Evolutionary conservation across 2,113 vertebrate species (phyloP), one percentile per base, ranked within the genome.

Genomic region (Sminthopsis crassicaudata): DNA sequence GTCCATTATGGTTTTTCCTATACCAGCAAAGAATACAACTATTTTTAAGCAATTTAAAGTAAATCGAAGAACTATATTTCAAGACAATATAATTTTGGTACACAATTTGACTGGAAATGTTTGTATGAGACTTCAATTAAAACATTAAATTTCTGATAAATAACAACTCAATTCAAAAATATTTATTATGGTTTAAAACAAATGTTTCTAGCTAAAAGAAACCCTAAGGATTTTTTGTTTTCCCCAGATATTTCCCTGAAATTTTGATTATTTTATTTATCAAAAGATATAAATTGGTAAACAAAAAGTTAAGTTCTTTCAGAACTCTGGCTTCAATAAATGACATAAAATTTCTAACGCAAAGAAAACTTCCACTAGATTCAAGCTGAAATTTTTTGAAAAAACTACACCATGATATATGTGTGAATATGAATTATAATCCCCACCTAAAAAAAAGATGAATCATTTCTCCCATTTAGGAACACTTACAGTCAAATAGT

Each of bases 21-120:
- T 95, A 98, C 98, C 98, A 98, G 98, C 97, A 99, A 98, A 99
- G 97, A 98, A 98, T 97, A 98, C 91, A 99, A 97, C 98, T 98
- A 98, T 97, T 98, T 98, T 98, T 93, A 98, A 98, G 98, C 97
- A 98, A 97, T 93, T 96, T 97, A 97, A 96, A 98, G 97, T 98
- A 98, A 97, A 96, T 97, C 95, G 98, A 98, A 91, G 30, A 95
- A 96, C 93, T 97, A 97, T 98, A 98, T 98, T 98, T 98, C 97
- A 98, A 98, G 97, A 98, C 95, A 98, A 91, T 95, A 98, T 97
- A 93, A 97, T 0, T 94, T 36, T 12, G 94, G 7, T 91, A 98
- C 94, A 98, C 95, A 93, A 97, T 96, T 92, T 96, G 96, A 97
- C 97, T 97, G 96, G 97, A 97, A 97, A 93, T 96, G 95, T 91